Evolutionary conservation across 2,113 vertebrate species (phyloP).

Genomic region (Lepus europaeus): DNA sequence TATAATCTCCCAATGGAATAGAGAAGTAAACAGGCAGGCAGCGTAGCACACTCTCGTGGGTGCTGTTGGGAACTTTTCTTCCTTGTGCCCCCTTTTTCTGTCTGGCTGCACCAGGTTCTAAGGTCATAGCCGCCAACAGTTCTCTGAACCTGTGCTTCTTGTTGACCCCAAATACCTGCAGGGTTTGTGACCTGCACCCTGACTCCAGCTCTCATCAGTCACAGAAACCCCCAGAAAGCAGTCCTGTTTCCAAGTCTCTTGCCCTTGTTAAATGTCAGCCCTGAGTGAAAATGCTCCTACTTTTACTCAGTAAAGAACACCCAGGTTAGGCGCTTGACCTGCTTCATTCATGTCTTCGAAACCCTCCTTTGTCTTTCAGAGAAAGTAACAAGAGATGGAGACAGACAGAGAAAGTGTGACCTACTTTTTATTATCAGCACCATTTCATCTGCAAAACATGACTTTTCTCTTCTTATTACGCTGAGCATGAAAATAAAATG

Average conservation of each 20-base stretch:
- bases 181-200: neutral
- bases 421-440: slow-evolving; percentile 81
- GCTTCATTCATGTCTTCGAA: neutral
- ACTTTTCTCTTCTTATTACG: slow-evolving; percentile 81
- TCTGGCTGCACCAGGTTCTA: neutral
- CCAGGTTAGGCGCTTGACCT: slow-evolving; percentile 54
- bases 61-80: neutral
- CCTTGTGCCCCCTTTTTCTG: neutral
- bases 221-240: neutral
- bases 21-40: neutral
- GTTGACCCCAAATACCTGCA: neutral
- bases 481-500: slow-evolving; percentile 83
- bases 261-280: neutral
- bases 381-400: slow-evolving; percentile 66
- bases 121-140: neutral
- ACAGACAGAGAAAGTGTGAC: slow-evolving; percentile 64
- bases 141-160: neutral
- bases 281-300: slow-evolving; percentile 38
- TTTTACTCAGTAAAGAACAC: slow-evolving; percentile 50
- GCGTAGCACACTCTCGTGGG: neutral
- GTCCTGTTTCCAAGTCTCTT: neutral
- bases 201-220: neutral
- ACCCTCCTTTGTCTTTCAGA: slow-evolving; percentile 72
- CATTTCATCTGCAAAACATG: slow-evolving; percentile 82
- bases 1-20: neutral